A percentile compares a stretch with the other conserved stretches of the same genome.
Conservation (phyloP, 1,140 invertebrate species). For the Zaprionus ornatus region DNA sequence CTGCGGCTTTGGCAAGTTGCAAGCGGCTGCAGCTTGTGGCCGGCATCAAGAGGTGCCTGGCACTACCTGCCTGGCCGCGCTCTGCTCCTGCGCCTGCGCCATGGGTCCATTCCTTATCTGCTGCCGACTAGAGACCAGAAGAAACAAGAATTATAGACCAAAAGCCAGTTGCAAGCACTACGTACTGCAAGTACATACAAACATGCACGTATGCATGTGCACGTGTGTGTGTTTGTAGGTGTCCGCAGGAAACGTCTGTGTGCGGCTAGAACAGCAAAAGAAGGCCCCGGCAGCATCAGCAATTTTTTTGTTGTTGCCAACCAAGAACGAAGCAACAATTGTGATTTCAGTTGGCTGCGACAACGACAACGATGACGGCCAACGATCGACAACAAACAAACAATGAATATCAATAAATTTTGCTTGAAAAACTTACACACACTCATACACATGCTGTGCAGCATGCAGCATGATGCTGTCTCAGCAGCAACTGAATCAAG, state of each 20-base stretch:
- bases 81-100: constrained; percentile 45
- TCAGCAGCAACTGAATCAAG: constrained; percentile 48
- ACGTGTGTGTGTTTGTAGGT: constrained; percentile 24
- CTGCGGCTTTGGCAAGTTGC: too few relatives aligned
- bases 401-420: constrained; percentile 68
- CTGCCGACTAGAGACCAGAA: constrained; percentile 57
- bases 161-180: constrained; percentile 69
- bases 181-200: constrained; percentile 33
- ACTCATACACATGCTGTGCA: constrained; percentile 13
- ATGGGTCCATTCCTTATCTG: constrained; percentile 63
- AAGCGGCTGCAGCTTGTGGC: constrained; percentile 21
- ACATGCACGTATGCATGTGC: constrained; percentile 4
- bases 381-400: constrained; percentile 56
- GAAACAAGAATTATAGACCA: constrained; percentile 81
- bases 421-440: constrained; percentile 50
- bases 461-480: constrained; percentile 39
- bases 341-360: constrained; percentile 50
- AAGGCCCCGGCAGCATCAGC: constrained; percentile 40
- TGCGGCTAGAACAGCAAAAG: constrained; percentile 57
- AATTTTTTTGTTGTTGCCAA: constrained; percentile 21
- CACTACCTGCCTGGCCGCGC: neutral
- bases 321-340: constrained; percentile 39
- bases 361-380: constrained; percentile 36
- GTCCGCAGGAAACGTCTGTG: constrained; percentile 43
- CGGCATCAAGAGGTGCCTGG: constrained; percentile 10